Percentiles rank a stretch among this genome's conserved stretches.
Conservation (phyloP, 1,140 invertebrate genomes). For the Drosophila jambulina region DNA sequence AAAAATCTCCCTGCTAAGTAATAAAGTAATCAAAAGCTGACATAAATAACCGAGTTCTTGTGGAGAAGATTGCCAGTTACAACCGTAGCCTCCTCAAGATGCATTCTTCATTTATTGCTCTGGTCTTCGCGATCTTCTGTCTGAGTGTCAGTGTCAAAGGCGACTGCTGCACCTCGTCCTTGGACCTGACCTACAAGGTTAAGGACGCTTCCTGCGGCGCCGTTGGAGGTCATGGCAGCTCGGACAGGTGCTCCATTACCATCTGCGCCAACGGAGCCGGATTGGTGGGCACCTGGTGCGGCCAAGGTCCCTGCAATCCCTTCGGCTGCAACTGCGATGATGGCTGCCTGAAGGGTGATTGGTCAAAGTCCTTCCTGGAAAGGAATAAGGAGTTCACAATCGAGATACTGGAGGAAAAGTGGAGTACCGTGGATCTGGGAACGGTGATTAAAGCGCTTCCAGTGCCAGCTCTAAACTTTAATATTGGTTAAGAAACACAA, state of each 20-base stretch:
- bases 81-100: not conserved
- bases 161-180: not conserved
- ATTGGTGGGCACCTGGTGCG: not conserved
- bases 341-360: slow-evolving; percentile 3
- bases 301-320: not conserved
- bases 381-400: not conserved
- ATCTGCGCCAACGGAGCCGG: slow-evolving; percentile 1
- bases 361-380: not conserved
- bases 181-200: not conserved
- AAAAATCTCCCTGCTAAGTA: not conserved
- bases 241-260: slow-evolving; percentile 1
- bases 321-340: slow-evolving; percentile 2
- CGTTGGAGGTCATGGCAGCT: not conserved
- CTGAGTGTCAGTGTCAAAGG: not conserved
- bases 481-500: not conserved
- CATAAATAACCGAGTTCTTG: not conserved
- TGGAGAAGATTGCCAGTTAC: not conserved
- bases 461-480: not conserved
- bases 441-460: not conserved
- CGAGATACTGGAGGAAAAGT: slow-evolving; percentile 5
- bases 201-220: slow-evolving; percentile 2
- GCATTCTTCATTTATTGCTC: not conserved
- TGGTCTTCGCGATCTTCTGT: not conserved
- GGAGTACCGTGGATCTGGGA: not conserved
- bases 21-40: not conserved